These are phyloP conservation scores for Orcinus orca DNA, from an alignment of 2,113 vertebrate genomes.

Conservation along the genomic window DNA sequence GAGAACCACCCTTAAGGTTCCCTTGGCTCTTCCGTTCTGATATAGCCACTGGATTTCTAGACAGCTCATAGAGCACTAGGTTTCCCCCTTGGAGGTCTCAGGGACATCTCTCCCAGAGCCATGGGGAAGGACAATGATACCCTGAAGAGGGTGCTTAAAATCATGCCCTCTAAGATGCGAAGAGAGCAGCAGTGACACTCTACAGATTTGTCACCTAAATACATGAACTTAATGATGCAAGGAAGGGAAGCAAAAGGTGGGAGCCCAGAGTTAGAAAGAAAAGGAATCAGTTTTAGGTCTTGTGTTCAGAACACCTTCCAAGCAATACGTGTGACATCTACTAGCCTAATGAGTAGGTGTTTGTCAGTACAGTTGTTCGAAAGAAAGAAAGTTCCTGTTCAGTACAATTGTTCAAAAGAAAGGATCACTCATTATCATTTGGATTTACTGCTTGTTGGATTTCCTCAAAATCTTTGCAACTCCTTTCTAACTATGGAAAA, in stretches of 20 bases:
- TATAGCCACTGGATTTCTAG: background rate
- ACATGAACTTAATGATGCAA: background rate
- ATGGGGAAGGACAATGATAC: background rate
- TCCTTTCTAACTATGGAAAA: constrained; percentile 9
- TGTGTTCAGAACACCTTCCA: background rate
- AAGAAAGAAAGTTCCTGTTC: background rate
- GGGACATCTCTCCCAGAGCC: background rate
- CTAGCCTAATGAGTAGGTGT: background rate
- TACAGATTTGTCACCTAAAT: background rate
- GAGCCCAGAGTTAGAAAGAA: background rate
- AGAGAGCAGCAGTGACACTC: background rate
- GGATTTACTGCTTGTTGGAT: background rate
- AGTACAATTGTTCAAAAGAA: constrained; percentile 19
- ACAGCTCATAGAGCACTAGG: background rate
- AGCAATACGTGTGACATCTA: background rate
- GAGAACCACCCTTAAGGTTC: background rate
- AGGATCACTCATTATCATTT: background rate
- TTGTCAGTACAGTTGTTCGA: background rate
- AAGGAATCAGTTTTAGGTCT: background rate
- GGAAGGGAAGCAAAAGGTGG: background rate
- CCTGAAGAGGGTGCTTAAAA: background rate
- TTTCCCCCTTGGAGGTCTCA: background rate
- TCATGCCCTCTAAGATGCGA: background rate
- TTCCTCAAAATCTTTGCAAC: background rate
- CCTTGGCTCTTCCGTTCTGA: background rate